These are phyloP conservation scores for Spea multiplicata DNA, from an alignment of 2,113 vertebrate genomes.

Conservation along the genomic window DNA sequence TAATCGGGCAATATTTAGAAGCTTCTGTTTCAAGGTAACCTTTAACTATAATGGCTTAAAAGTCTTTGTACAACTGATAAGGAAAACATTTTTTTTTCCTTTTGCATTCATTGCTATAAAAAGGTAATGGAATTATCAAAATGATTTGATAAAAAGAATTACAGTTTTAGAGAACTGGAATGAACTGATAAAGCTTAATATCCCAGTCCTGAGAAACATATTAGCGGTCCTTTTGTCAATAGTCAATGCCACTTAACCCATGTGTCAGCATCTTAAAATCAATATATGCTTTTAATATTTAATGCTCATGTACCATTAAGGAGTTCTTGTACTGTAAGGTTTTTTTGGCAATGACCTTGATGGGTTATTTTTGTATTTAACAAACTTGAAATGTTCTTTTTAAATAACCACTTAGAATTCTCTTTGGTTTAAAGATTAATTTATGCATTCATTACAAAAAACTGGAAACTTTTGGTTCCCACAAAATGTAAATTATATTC, in stretches of 20 bases:
- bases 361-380: slow-evolving; percentile 1
- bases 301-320: slow-evolving; percentile 62
- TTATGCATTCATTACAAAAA: slow-evolving; percentile 2
- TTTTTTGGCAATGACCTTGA: slow-evolving; percentile 28
- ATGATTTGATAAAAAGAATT: slow-evolving; percentile 30
- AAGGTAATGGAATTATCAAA: slow-evolving; percentile 47
- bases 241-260: slow-evolving; percentile 55
- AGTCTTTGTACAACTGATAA: slow-evolving; percentile 14
- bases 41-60: slow-evolving; percentile 15
- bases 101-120: slow-evolving; percentile 49
- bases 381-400: neutral
- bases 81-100: slow-evolving; percentile 11
- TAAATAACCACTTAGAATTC: neutral
- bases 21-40: slow-evolving; percentile 3
- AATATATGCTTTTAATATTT: slow-evolving; percentile 69
- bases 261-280: slow-evolving; percentile 58
- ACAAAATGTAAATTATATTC: slow-evolving; percentile 18
- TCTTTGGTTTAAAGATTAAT: slow-evolving; percentile 16
- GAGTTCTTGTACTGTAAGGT: slow-evolving; percentile 26
- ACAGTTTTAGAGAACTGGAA: slow-evolving; percentile 50
- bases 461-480: slow-evolving; percentile 2
- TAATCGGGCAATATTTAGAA: neutral
- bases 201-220: slow-evolving; percentile 46
- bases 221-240: slow-evolving; percentile 46
- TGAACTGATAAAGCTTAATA: slow-evolving; percentile 45